Conservation (phyloP, 2,888 invertebrate species). For the Meiosimyza platycephala region DNA sequence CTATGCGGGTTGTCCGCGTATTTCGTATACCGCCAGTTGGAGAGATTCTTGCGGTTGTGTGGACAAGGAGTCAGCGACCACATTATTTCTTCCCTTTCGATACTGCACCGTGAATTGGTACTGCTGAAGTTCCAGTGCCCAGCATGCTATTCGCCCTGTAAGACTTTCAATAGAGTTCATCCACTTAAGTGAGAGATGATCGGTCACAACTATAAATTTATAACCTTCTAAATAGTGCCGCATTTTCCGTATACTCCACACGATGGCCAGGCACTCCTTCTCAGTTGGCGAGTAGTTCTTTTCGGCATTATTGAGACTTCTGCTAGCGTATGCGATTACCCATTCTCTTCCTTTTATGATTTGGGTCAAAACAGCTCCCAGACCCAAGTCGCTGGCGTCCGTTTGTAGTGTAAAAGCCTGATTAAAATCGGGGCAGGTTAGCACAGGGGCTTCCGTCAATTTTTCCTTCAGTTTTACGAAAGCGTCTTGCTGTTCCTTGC, state of each 20-base stretch:
- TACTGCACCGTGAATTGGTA: slow-evolving; percentile 12
- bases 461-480: too few species aligned
- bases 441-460: too few species aligned
- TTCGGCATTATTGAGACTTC: slow-evolving; percentile 10
- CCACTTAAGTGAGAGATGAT: slow-evolving; percentile 26
- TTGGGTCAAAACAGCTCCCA: too few species aligned
- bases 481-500: too few species aligned
- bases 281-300: slow-evolving; percentile 26
- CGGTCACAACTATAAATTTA: neutral
- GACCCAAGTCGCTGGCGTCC: too few species aligned
- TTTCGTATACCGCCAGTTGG: too few species aligned
- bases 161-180: slow-evolving; percentile 29
- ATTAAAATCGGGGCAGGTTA: too few species aligned
- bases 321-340: neutral
- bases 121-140: slow-evolving; percentile 35
- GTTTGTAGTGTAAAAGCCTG: too few species aligned
- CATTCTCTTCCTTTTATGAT: too few species aligned
- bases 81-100: slow-evolving; percentile 21
- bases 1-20: neutral
- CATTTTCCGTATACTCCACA: slow-evolving; percentile 29
- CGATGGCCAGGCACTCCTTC: slow-evolving; percentile 25
- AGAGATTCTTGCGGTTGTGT: too few species aligned
- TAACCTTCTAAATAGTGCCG: neutral
- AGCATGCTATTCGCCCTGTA: slow-evolving; percentile 30
- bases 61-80: too few species aligned